phyloP scores from a whole-genome alignment of 2,888 invertebrate genomes.

The Leptopilina syphax region DNA sequence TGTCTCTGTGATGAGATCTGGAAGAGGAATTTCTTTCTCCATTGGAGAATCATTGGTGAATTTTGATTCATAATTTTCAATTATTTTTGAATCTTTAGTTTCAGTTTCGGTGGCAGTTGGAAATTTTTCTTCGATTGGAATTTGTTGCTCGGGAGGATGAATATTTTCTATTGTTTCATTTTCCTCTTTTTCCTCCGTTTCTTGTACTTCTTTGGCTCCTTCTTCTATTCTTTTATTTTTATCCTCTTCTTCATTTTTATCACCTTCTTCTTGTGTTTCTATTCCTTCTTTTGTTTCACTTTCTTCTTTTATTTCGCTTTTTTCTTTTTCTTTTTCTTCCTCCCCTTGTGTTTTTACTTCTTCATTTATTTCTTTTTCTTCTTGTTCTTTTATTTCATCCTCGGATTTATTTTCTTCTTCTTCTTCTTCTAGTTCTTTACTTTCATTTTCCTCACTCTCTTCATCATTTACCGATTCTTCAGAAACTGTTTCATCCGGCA shows the following conservation, averaged over 20 bases:
- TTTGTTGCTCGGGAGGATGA: too few species aligned
- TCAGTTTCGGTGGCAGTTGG: too few species aligned
- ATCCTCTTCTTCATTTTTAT: constrained; percentile 5
- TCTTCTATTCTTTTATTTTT: constrained; percentile 49
- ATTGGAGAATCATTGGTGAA: not conserved
- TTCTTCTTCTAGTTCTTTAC: constrained; percentile 53
- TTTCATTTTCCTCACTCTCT: constrained; percentile 10
- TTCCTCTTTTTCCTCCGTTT: constrained; percentile 13
- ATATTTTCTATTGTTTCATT: constrained; percentile 1
- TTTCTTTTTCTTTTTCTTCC: constrained; percentile 32
- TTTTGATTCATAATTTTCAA: not conserved
- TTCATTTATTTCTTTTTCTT: constrained; percentile 19
- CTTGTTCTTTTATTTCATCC: constrained; percentile 40
- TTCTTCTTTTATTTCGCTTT: constrained; percentile 13
- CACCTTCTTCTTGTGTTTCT: not conserved
- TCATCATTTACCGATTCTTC: constrained; percentile 56
- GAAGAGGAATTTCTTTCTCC: not conserved
- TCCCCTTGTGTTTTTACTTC: not conserved
- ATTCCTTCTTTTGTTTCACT: too few species aligned
- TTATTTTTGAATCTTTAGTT: not conserved
- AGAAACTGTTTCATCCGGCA: constrained; percentile 34
- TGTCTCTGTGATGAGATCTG: not conserved
- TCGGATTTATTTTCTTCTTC: constrained; percentile 49
- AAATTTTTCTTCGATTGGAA: too few species aligned
- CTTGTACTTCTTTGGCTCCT: constrained; percentile 44